phyloP scores from a whole-genome alignment of 2,113 vertebrate species.

The Corvus moneduloides region DNA sequence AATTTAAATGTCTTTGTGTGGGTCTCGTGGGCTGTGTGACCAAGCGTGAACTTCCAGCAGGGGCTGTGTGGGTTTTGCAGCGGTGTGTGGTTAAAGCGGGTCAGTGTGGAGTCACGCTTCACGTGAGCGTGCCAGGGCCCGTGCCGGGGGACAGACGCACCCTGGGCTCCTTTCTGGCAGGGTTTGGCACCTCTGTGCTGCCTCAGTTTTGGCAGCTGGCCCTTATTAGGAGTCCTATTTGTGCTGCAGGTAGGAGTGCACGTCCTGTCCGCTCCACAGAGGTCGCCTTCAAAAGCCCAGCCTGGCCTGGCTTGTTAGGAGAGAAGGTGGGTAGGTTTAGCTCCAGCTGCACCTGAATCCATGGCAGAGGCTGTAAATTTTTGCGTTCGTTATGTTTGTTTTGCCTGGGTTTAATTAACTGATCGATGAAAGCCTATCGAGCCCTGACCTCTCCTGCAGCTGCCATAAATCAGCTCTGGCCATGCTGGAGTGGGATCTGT shows the following conservation, averaged over 20 bases:
- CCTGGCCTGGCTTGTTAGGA: not conserved
- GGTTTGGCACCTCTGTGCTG: not conserved
- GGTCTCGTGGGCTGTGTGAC: conserved; percentile 52
- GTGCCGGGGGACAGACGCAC: fast-evolving
- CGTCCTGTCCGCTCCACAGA: fast-evolving
- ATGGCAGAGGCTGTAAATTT: conserved; percentile 6
- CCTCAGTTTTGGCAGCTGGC: fast-evolving
- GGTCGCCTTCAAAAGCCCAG: not conserved
- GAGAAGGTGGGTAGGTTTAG: not conserved
- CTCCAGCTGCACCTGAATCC: conserved; percentile 8
- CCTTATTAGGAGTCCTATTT: fast-evolving
- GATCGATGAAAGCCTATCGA: conserved; percentile 55
- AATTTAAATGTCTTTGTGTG: conserved; percentile 54
- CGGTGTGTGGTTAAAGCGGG: not conserved
- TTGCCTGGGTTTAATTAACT: conserved; percentile 63
- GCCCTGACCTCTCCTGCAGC: conserved; percentile 58
- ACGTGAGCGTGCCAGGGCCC: not conserved
- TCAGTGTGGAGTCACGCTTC: not conserved
- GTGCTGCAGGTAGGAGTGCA: not conserved
- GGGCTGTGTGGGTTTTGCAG: not conserved
- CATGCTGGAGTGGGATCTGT: not conserved
- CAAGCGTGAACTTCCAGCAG: not conserved
- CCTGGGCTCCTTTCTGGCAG: not conserved
- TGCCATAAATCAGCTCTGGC: conserved; percentile 26
- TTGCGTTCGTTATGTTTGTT: conserved; percentile 54